phyloP scores from a whole-genome alignment of 1,140 invertebrate genomes.

The Thaumatotibia leucotreta region DNA sequence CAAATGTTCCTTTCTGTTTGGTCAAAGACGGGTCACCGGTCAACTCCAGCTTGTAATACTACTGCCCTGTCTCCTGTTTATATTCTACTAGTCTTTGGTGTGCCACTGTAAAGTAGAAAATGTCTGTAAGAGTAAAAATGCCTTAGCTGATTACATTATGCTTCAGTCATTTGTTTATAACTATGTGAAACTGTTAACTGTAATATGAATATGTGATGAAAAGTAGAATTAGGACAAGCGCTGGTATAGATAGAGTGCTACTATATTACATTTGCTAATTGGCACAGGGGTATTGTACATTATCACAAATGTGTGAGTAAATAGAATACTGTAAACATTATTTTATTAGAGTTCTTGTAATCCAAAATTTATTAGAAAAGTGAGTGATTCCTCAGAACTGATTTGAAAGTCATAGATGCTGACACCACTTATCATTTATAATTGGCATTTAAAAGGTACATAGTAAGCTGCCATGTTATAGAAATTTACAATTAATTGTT shows the following conservation, averaged over 20 bases:
- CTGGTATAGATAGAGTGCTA: not conserved
- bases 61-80: not conserved
- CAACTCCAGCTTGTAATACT: not conserved
- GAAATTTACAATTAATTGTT: too few species aligned
- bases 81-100: constrained; percentile 6
- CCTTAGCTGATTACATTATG: not conserved
- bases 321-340: too few species aligned
- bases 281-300: not conserved
- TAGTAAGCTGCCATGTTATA: too few species aligned
- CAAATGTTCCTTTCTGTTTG: not conserved
- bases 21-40: not conserved
- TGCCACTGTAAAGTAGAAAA: constrained; percentile 3
- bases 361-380: too few species aligned
- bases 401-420: not conserved
- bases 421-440: not conserved
- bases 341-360: too few species aligned
- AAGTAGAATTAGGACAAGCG: not conserved
- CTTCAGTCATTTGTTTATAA: not conserved
- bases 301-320: not conserved
- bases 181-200: not conserved
- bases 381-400: not conserved
- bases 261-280: not conserved
- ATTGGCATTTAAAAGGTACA: not conserved
- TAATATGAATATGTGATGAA: not conserved
- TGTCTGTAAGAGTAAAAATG: not conserved